Base-by-base conservation (phyloP, 2,888 invertebrate species). In the Drosophila subsilvestris region DNA sequence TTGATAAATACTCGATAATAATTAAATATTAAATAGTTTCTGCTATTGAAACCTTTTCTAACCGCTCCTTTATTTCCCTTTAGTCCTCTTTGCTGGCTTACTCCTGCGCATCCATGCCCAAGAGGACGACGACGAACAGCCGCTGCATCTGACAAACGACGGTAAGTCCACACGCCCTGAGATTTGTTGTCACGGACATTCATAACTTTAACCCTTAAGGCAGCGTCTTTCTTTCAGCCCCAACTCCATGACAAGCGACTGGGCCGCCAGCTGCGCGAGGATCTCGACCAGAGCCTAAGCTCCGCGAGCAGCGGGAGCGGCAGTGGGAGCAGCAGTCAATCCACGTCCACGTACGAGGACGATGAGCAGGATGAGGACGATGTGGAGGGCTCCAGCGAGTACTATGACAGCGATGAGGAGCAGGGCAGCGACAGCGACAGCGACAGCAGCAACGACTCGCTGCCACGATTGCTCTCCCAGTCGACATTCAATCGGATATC, bases 401-500 rank as follows among this genome's bases (percentile, higher is more conserved):
- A 90, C 58, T 89, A 90, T 47, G 90, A 90, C 12, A 88, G 84
- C 58, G 89, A 91, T 3, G 86, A 87, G 68, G 84, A 80, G 53
- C 79, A 61, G 12, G 78, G 78, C 57, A 72, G 70, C 29, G 89
- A 88, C 68, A 70, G 67, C 58, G 72, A 67, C 32, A 89, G 88
- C 66, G 79, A 86, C 55, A 71, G 67, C 58, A 72, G 70, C 29
- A 89, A 88, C 68, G 79, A 87, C 55, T 83, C 86, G 1, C 51
- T 93, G 75, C 94, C 94, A 7, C 92, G 94, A 50, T 85, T 94
- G 4, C 91, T 94, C 1, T 94, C 95, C 1, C 93, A 94, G 27
- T 94, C 94, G 6, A 94, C 95, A 7, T 94, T 95, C 74, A 93
- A 93, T 61, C 93, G 93, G 78, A 94, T 95, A 84, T 94, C 95